These are phyloP conservation scores for Promerops cafer DNA, from an alignment of 2,113 vertebrate genomes.

Conservation along the genomic window DNA sequence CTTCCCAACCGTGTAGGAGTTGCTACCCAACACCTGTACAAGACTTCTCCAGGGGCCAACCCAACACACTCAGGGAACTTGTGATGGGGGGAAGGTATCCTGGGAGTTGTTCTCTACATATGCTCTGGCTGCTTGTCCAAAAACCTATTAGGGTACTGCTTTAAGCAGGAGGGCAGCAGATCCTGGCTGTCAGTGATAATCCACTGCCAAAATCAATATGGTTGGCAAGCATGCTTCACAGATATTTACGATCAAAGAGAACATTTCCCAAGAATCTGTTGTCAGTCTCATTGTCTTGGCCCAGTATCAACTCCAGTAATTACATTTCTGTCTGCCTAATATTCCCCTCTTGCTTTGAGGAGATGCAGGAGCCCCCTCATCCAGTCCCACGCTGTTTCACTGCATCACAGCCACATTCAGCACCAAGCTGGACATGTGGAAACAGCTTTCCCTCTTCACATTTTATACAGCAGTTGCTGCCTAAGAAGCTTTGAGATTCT, in stretches of 20 bases:
- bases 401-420: neutral
- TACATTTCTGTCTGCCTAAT: neutral
- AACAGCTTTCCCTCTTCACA: neutral
- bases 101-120: neutral
- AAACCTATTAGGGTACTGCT: neutral
- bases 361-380: neutral
- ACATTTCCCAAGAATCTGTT: slow-evolving; percentile 15
- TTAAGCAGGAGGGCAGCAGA: slow-evolving; percentile 4
- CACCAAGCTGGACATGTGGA: neutral
- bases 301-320: slow-evolving; percentile 4
- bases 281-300: neutral
- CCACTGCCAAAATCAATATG: slow-evolving; percentile 44
- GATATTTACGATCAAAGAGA: slow-evolving; percentile 28
- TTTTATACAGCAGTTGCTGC: neutral
- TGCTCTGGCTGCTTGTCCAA: neutral
- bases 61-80: neutral
- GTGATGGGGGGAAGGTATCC: neutral
- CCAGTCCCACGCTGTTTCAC: neutral
- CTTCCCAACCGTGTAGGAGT: accelerated
- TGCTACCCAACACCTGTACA: accelerated
- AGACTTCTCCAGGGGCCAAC: neutral
- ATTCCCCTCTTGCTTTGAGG: neutral
- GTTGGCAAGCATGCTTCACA: slow-evolving; percentile 10
- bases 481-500: neutral
- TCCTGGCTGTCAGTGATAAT: slow-evolving; percentile 1